Evolutionary conservation across 2,888 invertebrate species (phyloP).

Genomic region (Arctia plantaginis): DNA sequence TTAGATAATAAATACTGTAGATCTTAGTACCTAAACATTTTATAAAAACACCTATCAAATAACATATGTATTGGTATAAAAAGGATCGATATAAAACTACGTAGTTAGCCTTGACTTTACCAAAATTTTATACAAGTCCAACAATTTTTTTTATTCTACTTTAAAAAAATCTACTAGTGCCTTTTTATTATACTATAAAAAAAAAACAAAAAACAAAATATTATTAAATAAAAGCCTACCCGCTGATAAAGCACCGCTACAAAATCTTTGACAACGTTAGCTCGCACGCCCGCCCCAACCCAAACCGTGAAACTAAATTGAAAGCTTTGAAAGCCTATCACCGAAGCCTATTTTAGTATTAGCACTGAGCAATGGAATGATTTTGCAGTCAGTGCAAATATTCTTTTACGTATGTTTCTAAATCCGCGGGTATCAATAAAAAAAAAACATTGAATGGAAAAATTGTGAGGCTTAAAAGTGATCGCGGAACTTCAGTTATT

Average conservation of each 20-base stretch:
- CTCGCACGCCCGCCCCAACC: constrained; percentile 22
- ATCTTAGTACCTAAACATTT: no score
- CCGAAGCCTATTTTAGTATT: constrained; percentile 58
- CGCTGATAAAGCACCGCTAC: constrained; percentile 35
- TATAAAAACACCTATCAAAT: no score
- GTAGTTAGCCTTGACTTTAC: no score
- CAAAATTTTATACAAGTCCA: no score
- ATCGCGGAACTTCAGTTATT: constrained; percentile 29
- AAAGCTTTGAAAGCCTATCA: constrained; percentile 64
- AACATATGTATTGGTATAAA: no score
- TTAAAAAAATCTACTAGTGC: no score
- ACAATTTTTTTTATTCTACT: no score
- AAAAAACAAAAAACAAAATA: no score
- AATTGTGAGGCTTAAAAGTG: constrained; percentile 35
- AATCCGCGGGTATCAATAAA: constrained; percentile 25
- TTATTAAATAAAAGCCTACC: constrained; percentile 36
- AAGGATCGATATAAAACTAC: no score
- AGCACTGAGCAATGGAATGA: constrained; percentile 61
- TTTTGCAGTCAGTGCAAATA: constrained; percentile 64
- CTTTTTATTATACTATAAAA: no score
- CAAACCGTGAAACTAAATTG: constrained; percentile 53
- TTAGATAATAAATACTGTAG: no score
- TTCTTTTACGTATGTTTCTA: constrained; percentile 48
- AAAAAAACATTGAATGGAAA: constrained; percentile 26
- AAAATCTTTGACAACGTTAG: constrained; percentile 54